Percentiles rank a stretch among this genome's conserved stretches.
Evolutionary conservation across 2,113 vertebrate genomes (phyloP).

Genomic region (Stigmatopora nigra): DNA sequence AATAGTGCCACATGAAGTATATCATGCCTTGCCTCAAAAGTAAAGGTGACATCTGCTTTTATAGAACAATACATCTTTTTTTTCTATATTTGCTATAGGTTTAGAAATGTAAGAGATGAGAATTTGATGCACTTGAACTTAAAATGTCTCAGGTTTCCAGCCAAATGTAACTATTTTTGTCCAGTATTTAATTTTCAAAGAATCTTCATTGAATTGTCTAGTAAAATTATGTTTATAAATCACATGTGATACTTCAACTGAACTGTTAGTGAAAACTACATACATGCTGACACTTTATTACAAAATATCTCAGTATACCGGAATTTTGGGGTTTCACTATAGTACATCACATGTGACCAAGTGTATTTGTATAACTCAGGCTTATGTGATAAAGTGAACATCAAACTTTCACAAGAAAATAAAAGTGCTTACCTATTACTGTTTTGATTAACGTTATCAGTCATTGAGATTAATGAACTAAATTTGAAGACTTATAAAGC

Average conservation of each 20-base stretch:
- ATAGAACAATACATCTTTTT: slow-evolving; percentile 14
- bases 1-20: slow-evolving; percentile 4
- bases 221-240: slow-evolving; percentile 22
- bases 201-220: background rate
- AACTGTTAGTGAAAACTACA: slow-evolving; percentile 31
- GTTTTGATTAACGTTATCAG: background rate
- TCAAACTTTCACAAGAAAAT: slow-evolving; percentile 9
- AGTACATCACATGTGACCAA: slow-evolving; percentile 20
- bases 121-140: background rate
- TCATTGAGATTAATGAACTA: background rate
- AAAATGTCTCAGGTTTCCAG: background rate
- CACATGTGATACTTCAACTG: slow-evolving; percentile 32
- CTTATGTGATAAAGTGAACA: slow-evolving; percentile 3
- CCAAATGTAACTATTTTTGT: background rate
- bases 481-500: background rate
- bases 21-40: background rate
- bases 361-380: slow-evolving; percentile 20
- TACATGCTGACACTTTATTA: slow-evolving; percentile 19
- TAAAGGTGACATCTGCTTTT: slow-evolving; percentile 1
- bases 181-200: slow-evolving; percentile 2
- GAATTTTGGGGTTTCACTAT: slow-evolving; percentile 23
- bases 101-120: background rate
- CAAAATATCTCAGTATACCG: background rate
- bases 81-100: slow-evolving; percentile 20
- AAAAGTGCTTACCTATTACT: background rate